These are phyloP conservation scores for Neocrepidodera transversa DNA, from an alignment of 2,888 invertebrate species.

Conservation along the genomic window DNA sequence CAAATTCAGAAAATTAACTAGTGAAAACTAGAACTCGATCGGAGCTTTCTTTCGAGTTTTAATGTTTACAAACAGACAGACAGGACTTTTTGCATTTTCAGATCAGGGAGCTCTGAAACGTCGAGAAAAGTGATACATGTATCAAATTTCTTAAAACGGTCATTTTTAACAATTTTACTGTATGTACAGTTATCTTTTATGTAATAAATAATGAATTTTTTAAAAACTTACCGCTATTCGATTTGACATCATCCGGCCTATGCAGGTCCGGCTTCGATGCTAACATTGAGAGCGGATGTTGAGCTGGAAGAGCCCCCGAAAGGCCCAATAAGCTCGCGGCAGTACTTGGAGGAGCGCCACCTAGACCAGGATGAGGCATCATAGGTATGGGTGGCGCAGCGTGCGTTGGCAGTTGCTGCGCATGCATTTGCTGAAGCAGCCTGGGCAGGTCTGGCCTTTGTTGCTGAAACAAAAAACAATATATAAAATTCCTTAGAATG, in stretches of 20 bases:
- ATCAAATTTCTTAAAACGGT: too few species aligned
- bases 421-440: conserved; percentile 91
- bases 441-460: conserved; percentile 84
- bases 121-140: too few species aligned
- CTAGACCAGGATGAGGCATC: conserved; percentile 72
- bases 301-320: conserved; percentile 71
- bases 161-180: too few species aligned
- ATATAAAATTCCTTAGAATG: too few species aligned
- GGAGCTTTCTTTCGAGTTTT: too few species aligned
- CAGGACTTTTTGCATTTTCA: too few species aligned
- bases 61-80: too few species aligned
- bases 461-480: conserved; percentile 71
- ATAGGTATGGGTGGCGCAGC: conserved; percentile 77
- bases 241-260: conserved; percentile 77
- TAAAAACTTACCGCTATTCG: conserved; percentile 74
- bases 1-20: too few species aligned
- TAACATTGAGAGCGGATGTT: conserved; percentile 79
- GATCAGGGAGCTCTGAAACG: too few species aligned
- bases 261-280: conserved; percentile 81
- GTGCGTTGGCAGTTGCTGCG: conserved; percentile 80
- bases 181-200: too few species aligned
- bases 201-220: too few species aligned
- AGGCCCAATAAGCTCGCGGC: conserved; percentile 68
- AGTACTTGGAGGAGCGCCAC: conserved; percentile 63
- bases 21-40: too few species aligned